Base-by-base conservation (phyloP, 2,888 invertebrate species). In the Lacanobia wlatinum region DNA sequence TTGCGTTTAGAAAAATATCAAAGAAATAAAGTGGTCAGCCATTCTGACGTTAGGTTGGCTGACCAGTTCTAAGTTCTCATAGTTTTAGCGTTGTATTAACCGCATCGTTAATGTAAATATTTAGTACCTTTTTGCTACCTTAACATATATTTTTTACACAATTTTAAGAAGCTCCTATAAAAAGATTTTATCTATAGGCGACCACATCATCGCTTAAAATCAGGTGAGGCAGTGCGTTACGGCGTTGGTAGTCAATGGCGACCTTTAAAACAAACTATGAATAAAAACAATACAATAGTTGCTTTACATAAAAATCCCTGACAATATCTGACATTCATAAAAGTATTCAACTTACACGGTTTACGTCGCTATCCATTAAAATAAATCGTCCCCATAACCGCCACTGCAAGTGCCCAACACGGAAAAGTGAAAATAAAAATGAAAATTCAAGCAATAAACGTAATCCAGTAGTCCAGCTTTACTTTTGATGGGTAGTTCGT, bases 401-500 rank as follows among this genome's bases (percentile, higher is more conserved):
- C 62, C 65, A 82, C 46, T 28, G 60, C 67, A 55, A 50, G 60
- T 66, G 40, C 55, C 9, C 53, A 50, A 70, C 82, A 67, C 38
- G 67, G 70, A 70, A 65, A 73, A 80, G 78, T 58, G 73, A 64
- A 73, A 78, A 78, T 58, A 73, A 70, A 82, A 65, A 73, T 73
- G 68, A 79, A 78, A 65, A 69, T 59, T 66, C 21, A 40, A 43
- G 59, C 67, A 55, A 55, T 63, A 52, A 74, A 63, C 21, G 50
- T 73, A 48, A 80, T 80, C 62, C 61, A 7, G n/a, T 28, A 23
- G 52, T 46, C 3, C 62, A 10, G 64, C 10, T 66, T 50, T 21
- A 80, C 58, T 66, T 66, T 80, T 53, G 43, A 65, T 60, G 16
- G 52, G 52, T 58, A 48, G 38, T 70, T 59, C 16, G 52, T 64